A percentile compares a stretch with the other conserved stretches of the same genome.
These are phyloP conservation scores for Drosophila guanche DNA, from an alignment of 1,140 invertebrate species.

Conservation along the genomic window DNA sequence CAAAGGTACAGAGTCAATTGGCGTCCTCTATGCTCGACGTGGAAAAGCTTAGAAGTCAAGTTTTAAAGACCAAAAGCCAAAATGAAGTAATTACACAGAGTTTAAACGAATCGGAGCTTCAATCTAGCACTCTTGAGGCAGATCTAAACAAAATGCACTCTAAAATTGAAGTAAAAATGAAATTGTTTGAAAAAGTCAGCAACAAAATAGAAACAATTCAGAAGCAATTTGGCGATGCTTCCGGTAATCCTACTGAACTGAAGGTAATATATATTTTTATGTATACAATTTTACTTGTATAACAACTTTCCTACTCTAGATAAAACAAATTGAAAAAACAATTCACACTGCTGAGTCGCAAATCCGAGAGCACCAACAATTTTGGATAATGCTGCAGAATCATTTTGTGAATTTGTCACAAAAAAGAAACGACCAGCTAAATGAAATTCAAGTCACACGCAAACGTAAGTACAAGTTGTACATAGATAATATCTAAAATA, in stretches of 20 bases:
- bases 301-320: constrained; percentile 54
- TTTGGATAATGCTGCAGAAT: constrained; percentile 90
- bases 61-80: constrained; percentile 49
- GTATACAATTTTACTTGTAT: not conserved
- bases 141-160: constrained; percentile 58
- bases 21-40: constrained; percentile 86
- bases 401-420: constrained; percentile 87
- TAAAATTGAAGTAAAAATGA: constrained; percentile 77
- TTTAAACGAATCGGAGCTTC: constrained; percentile 43
- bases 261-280: constrained; percentile 83
- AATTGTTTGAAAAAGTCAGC: constrained; percentile 65
- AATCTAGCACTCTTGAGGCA: constrained; percentile 37
- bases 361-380: constrained; percentile 87
- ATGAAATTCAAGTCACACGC: constrained; percentile 87
- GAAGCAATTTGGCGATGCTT: constrained; percentile 64
- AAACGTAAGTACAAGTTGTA: constrained; percentile 85
- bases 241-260: constrained; percentile 84
- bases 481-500: not conserved
- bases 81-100: constrained; percentile 41
- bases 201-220: constrained; percentile 72
- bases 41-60: constrained; percentile 84
- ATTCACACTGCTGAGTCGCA: constrained; percentile 86
- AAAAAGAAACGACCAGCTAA: constrained; percentile 87
- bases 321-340: constrained; percentile 86
- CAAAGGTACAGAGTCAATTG: constrained; percentile 87